Percentiles rank a stretch among this genome's conserved stretches.
phyloP scores from a whole-genome alignment of 1,140 invertebrate genomes.

The Halesus radiatus region DNA sequence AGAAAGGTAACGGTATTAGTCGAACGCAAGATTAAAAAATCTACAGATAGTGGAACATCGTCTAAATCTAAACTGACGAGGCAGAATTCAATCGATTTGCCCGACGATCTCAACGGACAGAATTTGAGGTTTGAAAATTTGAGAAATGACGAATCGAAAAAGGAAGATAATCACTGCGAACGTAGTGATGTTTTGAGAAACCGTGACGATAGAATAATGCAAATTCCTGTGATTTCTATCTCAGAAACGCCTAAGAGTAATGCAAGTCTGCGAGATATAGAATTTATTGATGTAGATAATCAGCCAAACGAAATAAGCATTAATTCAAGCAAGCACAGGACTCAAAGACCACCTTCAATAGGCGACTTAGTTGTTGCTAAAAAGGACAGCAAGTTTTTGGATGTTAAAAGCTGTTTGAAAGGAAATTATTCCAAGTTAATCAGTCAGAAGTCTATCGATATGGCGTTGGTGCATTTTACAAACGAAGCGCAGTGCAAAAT shows the following conservation, averaged over 20 bases:
- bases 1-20: conserved; percentile 22
- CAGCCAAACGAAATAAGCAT: not conserved
- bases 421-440: conserved; percentile 45
- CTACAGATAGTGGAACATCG: not conserved
- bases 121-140: not conserved
- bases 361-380: not conserved
- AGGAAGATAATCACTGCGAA: not conserved
- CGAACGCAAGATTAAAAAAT: conserved; percentile 37
- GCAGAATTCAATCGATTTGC: conserved; percentile 52
- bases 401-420: conserved; percentile 47
- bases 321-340: not conserved
- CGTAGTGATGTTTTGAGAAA: not conserved
- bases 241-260: conserved; percentile 45
- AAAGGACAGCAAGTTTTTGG: conserved; percentile 18
- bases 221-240: conserved; percentile 52
- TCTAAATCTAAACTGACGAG: conserved; percentile 38
- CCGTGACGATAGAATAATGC: not conserved
- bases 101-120: conserved; percentile 26
- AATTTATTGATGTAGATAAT: not conserved
- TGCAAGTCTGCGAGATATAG: not conserved
- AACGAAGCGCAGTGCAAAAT: conserved; percentile 47
- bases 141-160: not conserved
- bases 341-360: not conserved
- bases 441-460: conserved; percentile 53
- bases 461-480: conserved; percentile 50